Evolutionary conservation across 2,113 vertebrate genomes (phyloP).

Genomic region (Acanthochromis polyacanthus): DNA sequence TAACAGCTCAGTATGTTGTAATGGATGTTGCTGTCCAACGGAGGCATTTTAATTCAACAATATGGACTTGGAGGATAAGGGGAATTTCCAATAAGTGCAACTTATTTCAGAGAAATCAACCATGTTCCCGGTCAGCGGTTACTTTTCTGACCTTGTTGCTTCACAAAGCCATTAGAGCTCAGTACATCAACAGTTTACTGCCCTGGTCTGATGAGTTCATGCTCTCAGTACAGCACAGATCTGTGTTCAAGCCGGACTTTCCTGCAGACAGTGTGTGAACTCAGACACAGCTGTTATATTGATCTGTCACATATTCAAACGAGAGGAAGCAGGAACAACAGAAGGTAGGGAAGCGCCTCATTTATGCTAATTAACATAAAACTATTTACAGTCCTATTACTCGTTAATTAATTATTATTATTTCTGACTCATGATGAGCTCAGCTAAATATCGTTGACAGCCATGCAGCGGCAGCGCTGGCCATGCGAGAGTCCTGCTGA

Average conservation of each 20-base stretch:
- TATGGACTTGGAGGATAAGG: background rate
- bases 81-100: slow-evolving; percentile 44
- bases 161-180: slow-evolving; percentile 22
- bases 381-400: background rate
- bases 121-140: slow-evolving; percentile 55
- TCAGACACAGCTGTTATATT: slow-evolving; percentile 16
- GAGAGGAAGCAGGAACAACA: background rate
- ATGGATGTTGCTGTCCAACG: slow-evolving; percentile 41
- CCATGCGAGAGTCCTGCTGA: slow-evolving; percentile 18
- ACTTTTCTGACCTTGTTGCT: slow-evolving; percentile 6
- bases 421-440: slow-evolving; percentile 22
- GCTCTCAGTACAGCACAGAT: background rate
- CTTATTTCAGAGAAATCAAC: slow-evolving; percentile 7
- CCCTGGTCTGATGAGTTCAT: background rate
- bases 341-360: background rate
- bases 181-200: background rate
- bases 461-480: slow-evolving; percentile 7
- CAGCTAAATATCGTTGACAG: slow-evolving; percentile 17
- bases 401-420: background rate
- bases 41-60: slow-evolving; percentile 21
- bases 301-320: slow-evolving; percentile 16
- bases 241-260: slow-evolving; percentile 1
- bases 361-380: slow-evolving; percentile 6
- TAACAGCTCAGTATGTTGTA: background rate
- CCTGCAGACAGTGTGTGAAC: background rate